A percentile compares a stretch with the other conserved stretches of the same genome.
These are phyloP conservation scores for Sebastes itinus DNA, from an alignment of 2,797 vertebrate genomes.

Conservation along the genomic window DNA sequence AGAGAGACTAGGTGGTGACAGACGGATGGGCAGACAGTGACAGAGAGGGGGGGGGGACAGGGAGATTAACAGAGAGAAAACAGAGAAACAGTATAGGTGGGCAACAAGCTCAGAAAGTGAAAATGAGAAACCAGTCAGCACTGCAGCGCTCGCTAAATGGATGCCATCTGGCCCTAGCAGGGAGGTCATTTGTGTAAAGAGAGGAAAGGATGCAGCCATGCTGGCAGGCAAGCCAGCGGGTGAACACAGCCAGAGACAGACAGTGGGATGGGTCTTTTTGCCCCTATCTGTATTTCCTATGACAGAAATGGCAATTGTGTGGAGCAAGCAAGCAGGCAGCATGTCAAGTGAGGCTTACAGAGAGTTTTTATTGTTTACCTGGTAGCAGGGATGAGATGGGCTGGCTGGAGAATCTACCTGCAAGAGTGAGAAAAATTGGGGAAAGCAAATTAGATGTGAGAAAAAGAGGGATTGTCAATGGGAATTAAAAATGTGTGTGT, in stretches of 20 bases:
- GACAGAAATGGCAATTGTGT: conserved; percentile 5
- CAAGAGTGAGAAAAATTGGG: background rate
- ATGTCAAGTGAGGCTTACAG: conserved; percentile 39
- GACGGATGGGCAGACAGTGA: conserved; percentile 1
- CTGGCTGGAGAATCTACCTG: background rate
- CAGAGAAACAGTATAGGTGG: background rate
- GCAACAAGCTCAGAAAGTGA: conserved; percentile 53
- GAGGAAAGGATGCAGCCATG: conserved; percentile 31
- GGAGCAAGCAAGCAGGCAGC: conserved; percentile 6
- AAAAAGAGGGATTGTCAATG: background rate
- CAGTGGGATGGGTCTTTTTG: conserved; percentile 3
- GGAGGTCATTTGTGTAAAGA: conserved; percentile 60
- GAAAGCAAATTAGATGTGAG: background rate
- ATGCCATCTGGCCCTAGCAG: conserved; percentile 64
- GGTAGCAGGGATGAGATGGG: conserved; percentile 3
- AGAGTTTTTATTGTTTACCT: conserved; percentile 41
- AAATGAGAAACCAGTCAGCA: conserved; percentile 50
- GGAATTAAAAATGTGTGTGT: background rate
- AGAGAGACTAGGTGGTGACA: background rate
- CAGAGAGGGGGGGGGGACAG: background rate
- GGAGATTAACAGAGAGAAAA: conserved; percentile 11
- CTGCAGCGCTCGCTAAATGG: conserved; percentile 58
- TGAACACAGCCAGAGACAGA: conserved; percentile 44
- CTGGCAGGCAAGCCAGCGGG: conserved; percentile 37
- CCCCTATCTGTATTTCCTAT: conserved; percentile 28